Conservation (phyloP, 2,888 invertebrate species). For the Dynastes hyllus region DNA sequence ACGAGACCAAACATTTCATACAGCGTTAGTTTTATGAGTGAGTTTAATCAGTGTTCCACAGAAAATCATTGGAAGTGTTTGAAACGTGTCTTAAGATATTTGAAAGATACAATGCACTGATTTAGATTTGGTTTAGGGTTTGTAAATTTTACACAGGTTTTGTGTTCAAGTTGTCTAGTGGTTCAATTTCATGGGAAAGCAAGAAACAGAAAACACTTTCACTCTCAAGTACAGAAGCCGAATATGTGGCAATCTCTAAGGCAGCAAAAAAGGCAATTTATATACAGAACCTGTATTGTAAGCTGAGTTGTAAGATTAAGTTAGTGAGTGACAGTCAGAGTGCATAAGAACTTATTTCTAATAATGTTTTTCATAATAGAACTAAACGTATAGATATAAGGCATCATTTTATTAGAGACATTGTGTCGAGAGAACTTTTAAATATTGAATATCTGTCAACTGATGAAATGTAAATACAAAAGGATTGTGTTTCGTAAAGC, state of each 20-base stretch:
- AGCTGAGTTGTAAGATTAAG: constrained; percentile 28
- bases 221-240: constrained; percentile 61
- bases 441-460: too few species aligned
- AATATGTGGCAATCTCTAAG: constrained; percentile 62
- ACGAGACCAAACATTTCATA: constrained; percentile 59
- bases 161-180: constrained; percentile 58
- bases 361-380: constrained; percentile 42
- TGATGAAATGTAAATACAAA: too few species aligned
- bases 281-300: constrained; percentile 31
- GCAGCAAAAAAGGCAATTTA: constrained; percentile 59
- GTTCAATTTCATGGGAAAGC: too few species aligned
- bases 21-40: constrained; percentile 57
- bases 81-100: constrained; percentile 55
- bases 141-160: constrained; percentile 64
- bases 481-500: too few species aligned
- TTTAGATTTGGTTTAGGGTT: constrained; percentile 46
- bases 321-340: constrained; percentile 44
- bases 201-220: constrained; percentile 60
- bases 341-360: constrained; percentile 38
- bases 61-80: constrained; percentile 54
- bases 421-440: constrained; percentile 42
- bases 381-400: constrained; percentile 52
- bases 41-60: constrained; percentile 55
- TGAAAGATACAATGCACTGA: constrained; percentile 54
- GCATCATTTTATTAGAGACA: constrained; percentile 56